Base-by-base conservation (phyloP, 1,140 invertebrate genomes). In the Halictus rubicundus region DNA sequence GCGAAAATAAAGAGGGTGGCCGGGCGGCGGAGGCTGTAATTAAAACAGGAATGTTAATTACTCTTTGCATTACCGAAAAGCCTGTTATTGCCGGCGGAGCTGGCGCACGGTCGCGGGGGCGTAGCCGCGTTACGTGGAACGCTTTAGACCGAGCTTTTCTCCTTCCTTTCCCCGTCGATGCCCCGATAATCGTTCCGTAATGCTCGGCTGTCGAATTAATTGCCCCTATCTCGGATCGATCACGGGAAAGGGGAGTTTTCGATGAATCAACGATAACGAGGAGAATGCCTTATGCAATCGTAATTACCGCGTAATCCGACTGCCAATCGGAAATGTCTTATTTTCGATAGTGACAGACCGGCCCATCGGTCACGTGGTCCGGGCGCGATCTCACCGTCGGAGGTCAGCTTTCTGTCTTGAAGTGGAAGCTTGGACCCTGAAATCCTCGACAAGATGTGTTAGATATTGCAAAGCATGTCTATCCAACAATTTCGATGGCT, bases 11-110 rank as follows among this genome's bases (percentile, higher is more conserved):
- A 90, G 88, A 89, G 89, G 83, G 85, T 76, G 82, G 84, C 54
- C 69, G 73, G 54, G 76, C 68, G 85, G 81, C 84, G 75, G 77
- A 83, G 86, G 86, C 83, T 90, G 91, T 91, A 93, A 93, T 93
- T 93, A 92, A 92, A 93, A 91, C 89, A 88, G 90, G 91, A 92
- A 93, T 92, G 90, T 93, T 93, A 92, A 93, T 93, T 92, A 91
- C 91, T 89, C 90, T 92, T 92, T 91, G 90, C 91, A 90, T 90
- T 93, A 92, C 83, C 89, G 88, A 89, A 93, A 92, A 92, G 89
- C 88, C 86, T 82, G 90, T 87, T 91, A 91, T 91, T 89, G 88
- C 86, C 83, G 77, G 84, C 73, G 83, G 61, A 57, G 66, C 63
- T 82, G 71, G 19, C 21, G 39, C 52, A 66, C 73, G 61, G 32